Percentiles rank a stretch among this genome's conserved stretches.
Conservation (phyloP, 1,140 invertebrate genomes). For the Neodiprion fabricii region DNA sequence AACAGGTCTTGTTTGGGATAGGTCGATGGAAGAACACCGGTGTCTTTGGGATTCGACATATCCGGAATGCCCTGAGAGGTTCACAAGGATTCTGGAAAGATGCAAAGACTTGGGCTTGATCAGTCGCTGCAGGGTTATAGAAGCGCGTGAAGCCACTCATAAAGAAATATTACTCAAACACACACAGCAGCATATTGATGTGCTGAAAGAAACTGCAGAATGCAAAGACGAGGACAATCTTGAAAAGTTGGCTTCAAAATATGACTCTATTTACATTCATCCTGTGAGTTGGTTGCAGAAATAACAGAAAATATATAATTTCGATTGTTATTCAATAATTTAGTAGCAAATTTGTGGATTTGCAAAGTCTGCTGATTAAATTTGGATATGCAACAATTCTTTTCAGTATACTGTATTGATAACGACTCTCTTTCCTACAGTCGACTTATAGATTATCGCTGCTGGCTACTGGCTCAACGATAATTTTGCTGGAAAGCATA, state of each 20-base stretch:
- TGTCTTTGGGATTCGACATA: slow-evolving; percentile 86
- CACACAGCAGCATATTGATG: slow-evolving; percentile 67
- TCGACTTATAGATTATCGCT: slow-evolving; percentile 80
- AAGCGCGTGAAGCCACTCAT: slow-evolving; percentile 70
- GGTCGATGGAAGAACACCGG: slow-evolving; percentile 76
- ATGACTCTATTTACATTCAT: slow-evolving; percentile 88
- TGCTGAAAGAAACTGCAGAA: slow-evolving; percentile 70
- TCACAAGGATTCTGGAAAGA: slow-evolving; percentile 73
- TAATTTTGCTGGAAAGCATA: slow-evolving; percentile 80
- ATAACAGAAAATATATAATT: slow-evolving; percentile 14
- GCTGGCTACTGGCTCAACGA: slow-evolving; percentile 78
- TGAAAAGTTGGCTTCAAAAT: slow-evolving; percentile 78
- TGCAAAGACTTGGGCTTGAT: slow-evolving; percentile 77
- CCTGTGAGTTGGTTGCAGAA: slow-evolving; percentile 65
- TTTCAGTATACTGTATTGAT: slow-evolving; percentile 19
- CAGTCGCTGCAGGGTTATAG: slow-evolving; percentile 69
- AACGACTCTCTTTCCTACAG: slow-evolving; percentile 63
- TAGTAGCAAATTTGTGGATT: too few species aligned
- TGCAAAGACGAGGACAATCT: slow-evolving; percentile 66
- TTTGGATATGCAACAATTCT: not conserved
- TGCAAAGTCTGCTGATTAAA: not conserved
- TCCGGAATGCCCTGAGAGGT: slow-evolving; percentile 82
- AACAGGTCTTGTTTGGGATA: slow-evolving; percentile 83
- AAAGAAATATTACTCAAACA: slow-evolving; percentile 76
- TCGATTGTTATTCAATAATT: slow-evolving; percentile 20